Evolutionary conservation across 2,113 vertebrate genomes (phyloP), one percentile per base, ranked within the genome.

Genomic region (Kryptolebias marmoratus): DNA sequence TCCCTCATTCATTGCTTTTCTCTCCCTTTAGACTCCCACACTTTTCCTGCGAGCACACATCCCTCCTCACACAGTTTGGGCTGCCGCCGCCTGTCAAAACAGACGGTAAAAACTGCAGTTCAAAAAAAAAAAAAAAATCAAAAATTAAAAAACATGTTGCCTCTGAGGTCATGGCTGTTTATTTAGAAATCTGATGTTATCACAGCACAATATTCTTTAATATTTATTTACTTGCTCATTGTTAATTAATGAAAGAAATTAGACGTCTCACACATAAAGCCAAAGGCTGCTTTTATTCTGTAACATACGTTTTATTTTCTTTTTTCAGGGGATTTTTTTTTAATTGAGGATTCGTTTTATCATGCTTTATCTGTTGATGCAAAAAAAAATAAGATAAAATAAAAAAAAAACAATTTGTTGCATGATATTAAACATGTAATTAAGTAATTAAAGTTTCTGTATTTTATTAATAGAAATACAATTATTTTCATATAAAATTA

Each of bases 1-100:
- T 84, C 67, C 61, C 53, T 49, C 9, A 50, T 68, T 71, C 67
- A 68, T 73, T 75, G 66, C 71, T 86, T 83, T 84, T 69, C 80
- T 86, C 68, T 68, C 66, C 64, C 61, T 74, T 77, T 71, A 64
- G 77, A 86, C 87, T 69, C 86, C 82, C 80, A 90, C 84, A 74
- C 79, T 84, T 57, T 52, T 75, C 47, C 76, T 65, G 54, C 73
- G 39, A 30, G 36, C 58, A 52, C 53, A 32, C 57, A 60, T 52
- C n/a, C 22, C 28, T 28, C 30, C 28, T 59, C 56, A 52, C 68
- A 15, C 68, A 68, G 47, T 53, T 62, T 62, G 60, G 75, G 52
- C 64, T 64, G 63, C 63, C 77, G 58, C 67, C 44, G 30, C 49
- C 49, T 64, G 56, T 79, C 49, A 85, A 68, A 73, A 70, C 63